Percentiles rank a stretch among this genome's conserved stretches.
Evolutionary conservation across 2,888 invertebrate genomes (phyloP).

Genomic region (Lycia hirtaria): DNA sequence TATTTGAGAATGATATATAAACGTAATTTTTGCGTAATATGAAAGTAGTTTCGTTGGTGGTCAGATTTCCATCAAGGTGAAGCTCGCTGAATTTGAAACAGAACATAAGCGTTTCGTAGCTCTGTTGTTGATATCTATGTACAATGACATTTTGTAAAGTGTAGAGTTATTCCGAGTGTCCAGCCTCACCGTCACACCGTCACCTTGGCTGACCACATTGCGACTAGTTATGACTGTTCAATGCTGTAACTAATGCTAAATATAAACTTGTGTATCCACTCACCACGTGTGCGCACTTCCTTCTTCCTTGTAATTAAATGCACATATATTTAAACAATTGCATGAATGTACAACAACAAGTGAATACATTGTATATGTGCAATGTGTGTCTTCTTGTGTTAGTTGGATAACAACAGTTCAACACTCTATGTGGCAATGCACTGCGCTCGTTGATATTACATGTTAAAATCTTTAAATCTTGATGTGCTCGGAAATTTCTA

Average conservation of each 20-base stretch:
- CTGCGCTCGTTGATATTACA: too few relatives aligned
- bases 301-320: slow-evolving; percentile 35
- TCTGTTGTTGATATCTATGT: background rate
- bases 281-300: slow-evolving; percentile 38
- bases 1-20: background rate
- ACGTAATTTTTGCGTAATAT: slow-evolving; percentile 6
- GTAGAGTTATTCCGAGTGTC: background rate
- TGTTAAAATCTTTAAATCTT: too few relatives aligned
- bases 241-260: slow-evolving; percentile 23
- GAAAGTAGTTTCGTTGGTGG: slow-evolving; percentile 11
- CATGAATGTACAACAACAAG: background rate
- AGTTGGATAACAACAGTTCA: too few relatives aligned
- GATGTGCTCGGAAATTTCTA: too few relatives aligned
- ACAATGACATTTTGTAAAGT: background rate
- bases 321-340: background rate
- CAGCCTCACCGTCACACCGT: slow-evolving; percentile 2
- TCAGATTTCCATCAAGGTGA: background rate
- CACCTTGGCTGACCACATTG: slow-evolving; percentile 20
- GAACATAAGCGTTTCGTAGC: background rate
- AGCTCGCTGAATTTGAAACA: background rate
- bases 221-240: slow-evolving; percentile 12
- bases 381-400: background rate
- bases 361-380: background rate
- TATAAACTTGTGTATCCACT: slow-evolving; percentile 17
- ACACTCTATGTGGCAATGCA: too few relatives aligned